Base-by-base conservation (phyloP, 2,797 vertebrate genomes). In the Brachyrhaphis roseni region DNA sequence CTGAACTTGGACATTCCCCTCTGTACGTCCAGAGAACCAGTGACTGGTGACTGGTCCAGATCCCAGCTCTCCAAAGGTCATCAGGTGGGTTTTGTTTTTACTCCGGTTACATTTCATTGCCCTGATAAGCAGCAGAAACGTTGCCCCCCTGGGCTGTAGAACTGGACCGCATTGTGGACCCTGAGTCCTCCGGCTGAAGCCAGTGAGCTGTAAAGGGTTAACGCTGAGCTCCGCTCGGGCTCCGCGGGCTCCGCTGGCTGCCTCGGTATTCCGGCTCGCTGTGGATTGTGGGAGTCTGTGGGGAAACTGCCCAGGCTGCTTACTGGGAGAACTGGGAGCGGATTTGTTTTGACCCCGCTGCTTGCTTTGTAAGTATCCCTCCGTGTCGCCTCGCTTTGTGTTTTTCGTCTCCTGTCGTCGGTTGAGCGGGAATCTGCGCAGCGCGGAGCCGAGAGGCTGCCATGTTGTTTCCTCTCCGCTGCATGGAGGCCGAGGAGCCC, bases 271-370 rank as follows among this genome's bases (percentile, higher is more conserved):
- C 78, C 80, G 26, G 12, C 84, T 90, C 95, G 95, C 95, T 94
- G 93, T 93, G 95, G 90, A 95, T 95, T 95, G 89, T 96, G 95
- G 95, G 95, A 95, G 90, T 83, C 82, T 82, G 39, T 43, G 39
- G 34, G 86, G 92, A 93, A 88, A 51, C 87, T 94, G 89, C 90
- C 90, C 88, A 91, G 91, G 86, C 92, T 94, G 59, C 91, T 89
- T 87, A 80, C 88, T 84, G 86, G 84, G 74, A 90, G 85, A 86
- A 82, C 88, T 85, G 88, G 86, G 89, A 93, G 90, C 87, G 82
- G 84, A 88, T 20, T 8, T 10, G 86, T 75, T 36, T 11, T 66
- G 13, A 6, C 62, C 34, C 76, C 81, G 79, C 88, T 47, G 82
- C 73, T 80, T 81, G 75, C 83, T 87, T 71, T 86, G 95, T 95